A percentile compares a stretch with the other conserved stretches of the same genome.
Conservation (phyloP, 2,797 vertebrate species). For the Epinephelus coioides region DNA sequence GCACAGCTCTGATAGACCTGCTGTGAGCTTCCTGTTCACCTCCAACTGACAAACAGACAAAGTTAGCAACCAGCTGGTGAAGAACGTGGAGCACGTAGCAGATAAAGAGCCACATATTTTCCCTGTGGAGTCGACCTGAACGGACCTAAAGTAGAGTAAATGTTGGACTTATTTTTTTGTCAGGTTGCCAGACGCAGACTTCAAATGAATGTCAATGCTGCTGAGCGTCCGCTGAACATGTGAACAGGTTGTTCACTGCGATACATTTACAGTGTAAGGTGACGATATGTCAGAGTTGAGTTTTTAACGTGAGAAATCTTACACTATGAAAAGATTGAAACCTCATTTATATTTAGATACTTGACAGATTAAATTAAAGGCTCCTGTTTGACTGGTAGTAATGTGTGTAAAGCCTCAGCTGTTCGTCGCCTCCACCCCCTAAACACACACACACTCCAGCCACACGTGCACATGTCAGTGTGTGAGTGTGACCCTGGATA, state of each 20-base stretch:
- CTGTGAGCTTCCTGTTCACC: background rate
- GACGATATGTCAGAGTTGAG: background rate
- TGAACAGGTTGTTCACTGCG: background rate
- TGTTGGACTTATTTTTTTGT: conserved; percentile 17
- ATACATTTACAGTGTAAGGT: background rate
- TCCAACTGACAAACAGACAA: background rate
- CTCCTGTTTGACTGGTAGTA: background rate
- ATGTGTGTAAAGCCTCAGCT: conserved; percentile 33
- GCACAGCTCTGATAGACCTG: too few species aligned
- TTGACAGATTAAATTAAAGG: background rate
- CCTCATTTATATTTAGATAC: background rate
- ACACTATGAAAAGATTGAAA: background rate
- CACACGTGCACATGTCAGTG: conserved; percentile 16
- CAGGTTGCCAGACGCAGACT: background rate
- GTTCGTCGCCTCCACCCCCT: background rate
- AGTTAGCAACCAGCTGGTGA: background rate
- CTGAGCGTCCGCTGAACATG: background rate
- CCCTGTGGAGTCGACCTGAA: background rate
- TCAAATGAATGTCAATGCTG: background rate
- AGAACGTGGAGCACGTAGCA: background rate
- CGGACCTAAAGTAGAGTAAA: background rate
- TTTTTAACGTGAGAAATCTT: background rate
- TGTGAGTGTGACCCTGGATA: conserved; percentile 33
- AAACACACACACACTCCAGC: background rate
- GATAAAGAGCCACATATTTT: background rate